Percentiles rank a stretch among this genome's conserved stretches.
Conservation (phyloP, 2,888 invertebrate species). For the Drosophila leonis region DNA sequence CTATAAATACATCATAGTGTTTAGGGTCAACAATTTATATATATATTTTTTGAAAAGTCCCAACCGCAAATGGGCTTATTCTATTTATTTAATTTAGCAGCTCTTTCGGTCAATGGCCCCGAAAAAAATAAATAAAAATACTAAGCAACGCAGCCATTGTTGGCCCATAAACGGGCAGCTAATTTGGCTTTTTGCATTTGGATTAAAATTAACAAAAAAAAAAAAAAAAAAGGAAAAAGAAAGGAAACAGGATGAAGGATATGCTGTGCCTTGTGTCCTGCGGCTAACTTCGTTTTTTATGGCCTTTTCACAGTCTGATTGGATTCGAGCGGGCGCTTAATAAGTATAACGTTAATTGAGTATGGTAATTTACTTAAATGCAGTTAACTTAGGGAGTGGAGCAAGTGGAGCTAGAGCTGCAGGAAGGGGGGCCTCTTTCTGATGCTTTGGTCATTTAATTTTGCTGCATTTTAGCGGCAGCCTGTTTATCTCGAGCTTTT, state of each 20-base stretch:
- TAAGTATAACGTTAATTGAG: constrained; percentile 75
- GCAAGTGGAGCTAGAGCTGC: too few species aligned
- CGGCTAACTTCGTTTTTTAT: constrained; percentile 30
- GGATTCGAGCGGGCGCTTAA: constrained; percentile 58
- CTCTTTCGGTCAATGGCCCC: constrained; percentile 20
- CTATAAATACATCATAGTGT: background rate
- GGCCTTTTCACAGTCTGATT: constrained; percentile 51
- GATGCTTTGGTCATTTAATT: constrained; percentile 50
- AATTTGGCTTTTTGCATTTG: constrained; percentile 36
- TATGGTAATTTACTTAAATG: constrained; percentile 77
- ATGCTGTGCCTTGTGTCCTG: constrained; percentile 7
- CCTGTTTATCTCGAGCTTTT: constrained; percentile 73
- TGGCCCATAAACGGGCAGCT: constrained; percentile 33
- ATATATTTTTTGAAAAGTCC: background rate
- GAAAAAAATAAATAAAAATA: background rate
- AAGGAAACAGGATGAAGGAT: background rate
- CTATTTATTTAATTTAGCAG: constrained; percentile 27
- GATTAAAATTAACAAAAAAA: background rate
- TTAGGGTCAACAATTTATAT: background rate
- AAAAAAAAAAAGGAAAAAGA: background rate
- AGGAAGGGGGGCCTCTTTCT: background rate
- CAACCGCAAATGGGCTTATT: background rate
- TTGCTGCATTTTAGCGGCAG: constrained; percentile 59
- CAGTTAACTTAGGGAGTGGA: constrained; percentile 24
- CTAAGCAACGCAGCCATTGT: constrained; percentile 22